Base-by-base conservation (phyloP, 2,797 vertebrate species). In the Cynodonichthys magdalenae region DNA sequence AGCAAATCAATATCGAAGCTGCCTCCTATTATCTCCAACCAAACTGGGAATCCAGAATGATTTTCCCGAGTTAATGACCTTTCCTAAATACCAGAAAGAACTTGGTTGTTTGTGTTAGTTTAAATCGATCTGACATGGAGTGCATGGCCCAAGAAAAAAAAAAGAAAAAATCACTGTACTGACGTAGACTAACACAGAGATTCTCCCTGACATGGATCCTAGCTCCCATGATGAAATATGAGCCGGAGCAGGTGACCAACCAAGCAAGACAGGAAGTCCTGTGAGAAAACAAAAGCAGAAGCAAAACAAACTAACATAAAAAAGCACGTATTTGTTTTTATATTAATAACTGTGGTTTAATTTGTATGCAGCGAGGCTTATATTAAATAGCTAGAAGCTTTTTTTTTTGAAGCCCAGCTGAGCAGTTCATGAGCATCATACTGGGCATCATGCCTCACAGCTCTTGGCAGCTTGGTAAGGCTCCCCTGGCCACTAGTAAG, bases 1-100 rank as follows among this genome's bases (percentile, higher is more conserved):
- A 77, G 65, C 53, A 72, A 82, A 88, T 91, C 91, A 73, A 90
- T 91, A 87, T 77, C 77, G 69, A 75, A 90, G 79, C 79, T 67
- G 50, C 64, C 71, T 82, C 74, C 84, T 84, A 88, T 86, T 80
- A 80, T 82, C 81, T 72, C 71, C 67, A 62, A 79, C 75, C 79
- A 77, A 87, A 80, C 69, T 47, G 28, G 77, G 70, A 79, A 76
- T 72, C 70, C 54, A 60, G 53, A 84, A 83, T 82, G 47, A 88
- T 82, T 85, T 79, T 73, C 64, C 61, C 70, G 80, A 82, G 85
- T 84, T 84, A 89, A 87, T 81, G 69, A 83, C 75, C 72, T 74
- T 70, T 82, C 50, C 65, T 78, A 76, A 90, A 84, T 82, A 87
- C 72, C 72, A 74, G 63, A 61, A 65, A 79, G 59, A 70, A 65